Evolutionary conservation across 2,797 vertebrate species (phyloP).

Genomic region (Tokudaia tokunoshimensis): DNA sequence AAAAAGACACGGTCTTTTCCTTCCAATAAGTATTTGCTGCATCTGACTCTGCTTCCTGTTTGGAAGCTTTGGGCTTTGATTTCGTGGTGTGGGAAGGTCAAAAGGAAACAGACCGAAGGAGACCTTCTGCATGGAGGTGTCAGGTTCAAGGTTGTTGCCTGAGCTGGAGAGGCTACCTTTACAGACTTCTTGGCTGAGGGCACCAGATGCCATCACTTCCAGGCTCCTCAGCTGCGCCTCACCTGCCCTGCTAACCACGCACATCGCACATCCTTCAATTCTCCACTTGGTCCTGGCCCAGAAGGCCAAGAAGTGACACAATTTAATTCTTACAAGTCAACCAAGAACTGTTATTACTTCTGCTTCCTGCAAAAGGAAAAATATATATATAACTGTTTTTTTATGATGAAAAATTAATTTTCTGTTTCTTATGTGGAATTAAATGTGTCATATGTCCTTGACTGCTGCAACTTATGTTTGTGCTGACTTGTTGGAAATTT

Average conservation of each 20-base stretch:
- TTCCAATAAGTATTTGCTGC: background rate
- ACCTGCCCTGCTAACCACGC: background rate
- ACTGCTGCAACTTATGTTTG: slow-evolving; percentile 30
- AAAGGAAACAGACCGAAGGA: background rate
- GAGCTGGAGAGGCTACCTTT: background rate
- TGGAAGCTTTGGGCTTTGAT: slow-evolving; percentile 35
- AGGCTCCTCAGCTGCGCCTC: background rate
- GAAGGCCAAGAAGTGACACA: background rate
- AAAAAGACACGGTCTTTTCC: background rate
- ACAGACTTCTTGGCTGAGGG: background rate
- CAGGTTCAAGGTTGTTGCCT: background rate
- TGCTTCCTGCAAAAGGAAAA: slow-evolving; percentile 16
- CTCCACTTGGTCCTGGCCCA: background rate
- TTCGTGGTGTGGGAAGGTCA: background rate
- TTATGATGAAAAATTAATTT: slow-evolving; percentile 9
- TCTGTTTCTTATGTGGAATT: slow-evolving; percentile 35
- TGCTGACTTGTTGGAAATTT: slow-evolving; percentile 59
- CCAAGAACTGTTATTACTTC: slow-evolving; percentile 29
- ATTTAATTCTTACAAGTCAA: background rate
- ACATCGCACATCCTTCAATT: background rate
- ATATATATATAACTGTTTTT: background rate
- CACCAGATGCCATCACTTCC: background rate
- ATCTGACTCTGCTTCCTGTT: background rate
- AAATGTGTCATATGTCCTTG: background rate
- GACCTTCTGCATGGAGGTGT: background rate